Percentiles rank a stretch among this genome's conserved stretches.
These are phyloP conservation scores for Acyrthosiphon pisum DNA, from an alignment of 1,140 invertebrate species.

Conservation along the genomic window DNA sequence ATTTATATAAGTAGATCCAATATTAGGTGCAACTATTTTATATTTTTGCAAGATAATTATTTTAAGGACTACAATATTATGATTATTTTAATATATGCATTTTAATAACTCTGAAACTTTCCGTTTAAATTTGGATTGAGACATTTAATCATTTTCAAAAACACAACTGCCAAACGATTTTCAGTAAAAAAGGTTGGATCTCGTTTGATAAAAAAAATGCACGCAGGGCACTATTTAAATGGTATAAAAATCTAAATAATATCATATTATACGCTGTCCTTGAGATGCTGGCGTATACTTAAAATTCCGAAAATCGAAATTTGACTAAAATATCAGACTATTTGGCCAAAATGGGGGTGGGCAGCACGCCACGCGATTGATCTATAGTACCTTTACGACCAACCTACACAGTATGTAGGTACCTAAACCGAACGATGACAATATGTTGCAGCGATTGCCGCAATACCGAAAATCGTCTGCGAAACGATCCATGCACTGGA, in stretches of 20 bases:
- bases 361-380: neutral
- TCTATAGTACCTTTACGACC: too few relatives aligned
- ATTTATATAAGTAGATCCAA: neutral
- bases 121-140: neutral
- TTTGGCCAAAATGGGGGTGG: too few relatives aligned
- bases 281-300: too few relatives aligned
- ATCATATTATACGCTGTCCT: neutral
- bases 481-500: conserved; percentile 93
- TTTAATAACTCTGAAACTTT: neutral
- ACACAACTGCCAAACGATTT: neutral
- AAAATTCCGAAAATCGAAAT: neutral
- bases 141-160: neutral
- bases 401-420: neutral
- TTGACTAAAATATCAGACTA: neutral
- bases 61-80: too few relatives aligned
- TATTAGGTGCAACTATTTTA: neutral
- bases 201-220: neutral
- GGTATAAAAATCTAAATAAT: neutral
- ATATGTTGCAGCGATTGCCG: conserved; percentile 79
- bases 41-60: neutral
- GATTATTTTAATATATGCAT: neutral
- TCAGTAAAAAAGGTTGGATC: neutral
- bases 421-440: neutral
- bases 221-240: neutral
- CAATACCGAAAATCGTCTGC: conserved; percentile 95